These are phyloP conservation scores for Pocillopora verrucosa DNA, from an alignment of 64 coral and sea anemone species.

Conservation along the genomic window DNA sequence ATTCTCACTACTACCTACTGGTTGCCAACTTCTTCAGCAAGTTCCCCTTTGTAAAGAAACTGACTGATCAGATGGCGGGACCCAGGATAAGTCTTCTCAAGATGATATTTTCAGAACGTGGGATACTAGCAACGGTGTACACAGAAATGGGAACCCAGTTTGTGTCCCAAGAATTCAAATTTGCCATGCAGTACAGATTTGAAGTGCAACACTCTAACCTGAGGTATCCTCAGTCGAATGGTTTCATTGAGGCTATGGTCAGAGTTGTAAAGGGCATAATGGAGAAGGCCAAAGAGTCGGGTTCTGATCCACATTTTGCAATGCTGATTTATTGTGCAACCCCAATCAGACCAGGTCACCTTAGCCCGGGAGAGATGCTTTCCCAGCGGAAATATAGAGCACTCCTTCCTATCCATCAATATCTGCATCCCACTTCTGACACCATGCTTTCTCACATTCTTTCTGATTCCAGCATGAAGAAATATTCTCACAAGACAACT, in stretches of 20 bases:
- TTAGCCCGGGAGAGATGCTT: slow-evolving; percentile 8
- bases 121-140: background rate
- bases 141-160: background rate
- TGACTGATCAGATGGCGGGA: background rate
- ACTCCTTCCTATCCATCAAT: slow-evolving; percentile 12
- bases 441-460: too few species aligned
- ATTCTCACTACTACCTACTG: slow-evolving; percentile 31
- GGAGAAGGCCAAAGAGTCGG: background rate
- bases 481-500: too few species aligned
- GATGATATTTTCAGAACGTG: slow-evolving; percentile 11
- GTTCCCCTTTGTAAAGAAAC: slow-evolving; percentile 46
- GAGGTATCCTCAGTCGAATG: slow-evolving; percentile 19
- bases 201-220: background rate
- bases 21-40: slow-evolving; percentile 56
- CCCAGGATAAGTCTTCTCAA: background rate
- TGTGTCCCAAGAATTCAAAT: slow-evolving; percentile 1
- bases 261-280: too few species aligned
- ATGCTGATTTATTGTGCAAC: background rate
- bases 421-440: background rate
- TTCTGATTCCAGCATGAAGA: too few species aligned
- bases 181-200: background rate
- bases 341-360: slow-evolving; percentile 26
- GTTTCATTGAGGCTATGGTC: background rate
- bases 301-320: slow-evolving; percentile 20
- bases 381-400: slow-evolving; percentile 7